Evolutionary conservation across 2,113 vertebrate species (phyloP).

Genomic region (Gallinago undulata): DNA sequence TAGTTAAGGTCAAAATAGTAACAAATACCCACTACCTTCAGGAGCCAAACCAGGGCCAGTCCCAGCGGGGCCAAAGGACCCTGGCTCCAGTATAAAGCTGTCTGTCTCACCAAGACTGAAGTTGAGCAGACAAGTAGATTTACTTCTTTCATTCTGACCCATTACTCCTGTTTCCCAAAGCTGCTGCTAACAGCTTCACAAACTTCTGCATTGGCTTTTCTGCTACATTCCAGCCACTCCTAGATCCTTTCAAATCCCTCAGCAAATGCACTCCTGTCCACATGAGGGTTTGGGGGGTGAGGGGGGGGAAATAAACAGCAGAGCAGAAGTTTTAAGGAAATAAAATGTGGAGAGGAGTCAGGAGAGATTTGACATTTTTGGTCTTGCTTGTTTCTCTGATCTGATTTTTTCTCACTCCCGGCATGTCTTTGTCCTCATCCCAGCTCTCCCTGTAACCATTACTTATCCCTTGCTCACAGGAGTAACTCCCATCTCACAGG

Average conservation of each 20-base stretch:
- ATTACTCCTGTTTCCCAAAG: not conserved
- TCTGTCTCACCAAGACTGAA: not conserved
- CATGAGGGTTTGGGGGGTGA: not conserved
- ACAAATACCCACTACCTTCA: not conserved
- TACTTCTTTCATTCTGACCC: not conserved
- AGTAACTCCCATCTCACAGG: not conserved
- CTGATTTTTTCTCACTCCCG: not conserved
- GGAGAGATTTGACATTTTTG: not conserved
- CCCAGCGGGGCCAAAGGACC: not conserved
- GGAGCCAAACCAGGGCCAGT: not conserved
- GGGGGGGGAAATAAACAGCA: not conserved
- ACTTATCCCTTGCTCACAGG: not conserved
- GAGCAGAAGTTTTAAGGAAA: not conserved
- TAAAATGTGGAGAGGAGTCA: not conserved
- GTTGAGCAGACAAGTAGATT: not conserved
- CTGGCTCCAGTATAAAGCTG: not conserved
- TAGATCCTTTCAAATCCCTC: not conserved
- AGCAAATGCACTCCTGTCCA: not conserved
- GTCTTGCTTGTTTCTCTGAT: not conserved
- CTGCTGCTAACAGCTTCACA: not conserved
- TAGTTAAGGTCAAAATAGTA: not conserved
- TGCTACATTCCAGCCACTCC: not conserved
- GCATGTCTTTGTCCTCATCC: not conserved
- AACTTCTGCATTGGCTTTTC: not conserved
- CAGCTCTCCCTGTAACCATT: not conserved